These are phyloP conservation scores for Lepisosteus osseus DNA, from an alignment of 2,113 vertebrate species.

Conservation along the genomic window DNA sequence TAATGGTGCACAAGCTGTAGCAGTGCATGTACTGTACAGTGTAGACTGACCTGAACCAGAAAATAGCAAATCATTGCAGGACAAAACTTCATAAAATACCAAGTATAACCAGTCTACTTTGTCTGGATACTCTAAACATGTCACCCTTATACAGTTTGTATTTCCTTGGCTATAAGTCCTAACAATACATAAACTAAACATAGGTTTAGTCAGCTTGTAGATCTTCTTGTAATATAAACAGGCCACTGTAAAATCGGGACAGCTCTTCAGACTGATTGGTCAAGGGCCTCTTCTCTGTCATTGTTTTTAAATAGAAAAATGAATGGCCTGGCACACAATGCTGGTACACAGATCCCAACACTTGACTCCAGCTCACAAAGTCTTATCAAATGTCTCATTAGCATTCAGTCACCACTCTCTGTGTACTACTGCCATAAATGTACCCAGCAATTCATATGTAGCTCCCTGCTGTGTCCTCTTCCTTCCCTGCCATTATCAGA, in stretches of 20 bases:
- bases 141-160: too few relatives aligned
- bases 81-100: too few relatives aligned
- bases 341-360: constrained; percentile 15
- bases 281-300: constrained; percentile 30
- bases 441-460: constrained; percentile 48
- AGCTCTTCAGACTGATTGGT: constrained; percentile 23
- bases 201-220: too few relatives aligned
- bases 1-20: too few relatives aligned
- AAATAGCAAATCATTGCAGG: too few relatives aligned
- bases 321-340: constrained; percentile 34
- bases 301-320: constrained; percentile 37
- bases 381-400: constrained; percentile 55
- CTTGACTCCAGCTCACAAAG: constrained; percentile 47
- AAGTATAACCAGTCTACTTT: too few relatives aligned
- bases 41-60: too few relatives aligned
- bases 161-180: too few relatives aligned
- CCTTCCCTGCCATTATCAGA: constrained; percentile 50
- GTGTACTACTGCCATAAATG: constrained; percentile 37
- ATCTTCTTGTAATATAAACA: too few relatives aligned
- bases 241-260: background rate
- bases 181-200: too few relatives aligned
- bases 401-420: constrained; percentile 36
- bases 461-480: constrained; percentile 47
- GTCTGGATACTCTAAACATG: too few relatives aligned
- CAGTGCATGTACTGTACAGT: too few relatives aligned